Conservation (phyloP, 2,113 vertebrate species). For the Cheirogaleus medius region DNA sequence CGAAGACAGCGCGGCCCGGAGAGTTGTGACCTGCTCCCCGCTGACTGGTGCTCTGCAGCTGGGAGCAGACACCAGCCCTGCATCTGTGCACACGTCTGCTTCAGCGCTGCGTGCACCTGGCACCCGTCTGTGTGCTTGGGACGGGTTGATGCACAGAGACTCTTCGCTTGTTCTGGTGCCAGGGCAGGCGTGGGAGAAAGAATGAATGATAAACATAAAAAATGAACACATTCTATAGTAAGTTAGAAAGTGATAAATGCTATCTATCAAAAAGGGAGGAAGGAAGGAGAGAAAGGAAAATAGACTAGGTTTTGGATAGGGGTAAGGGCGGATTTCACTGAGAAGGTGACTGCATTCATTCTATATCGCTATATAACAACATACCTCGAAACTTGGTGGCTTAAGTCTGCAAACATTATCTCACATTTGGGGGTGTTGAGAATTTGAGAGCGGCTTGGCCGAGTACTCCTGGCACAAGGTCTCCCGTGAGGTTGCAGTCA, state of each 20-base stretch:
- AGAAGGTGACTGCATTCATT: not conserved
- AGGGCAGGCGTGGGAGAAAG: not conserved
- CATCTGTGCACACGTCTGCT: not conserved
- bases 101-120: not conserved
- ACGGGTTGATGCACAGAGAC: not conserved
- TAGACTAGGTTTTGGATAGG: not conserved
- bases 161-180: not conserved
- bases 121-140: not conserved
- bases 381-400: not conserved
- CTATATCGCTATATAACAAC: not conserved
- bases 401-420: not conserved
- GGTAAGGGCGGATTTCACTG: not conserved
- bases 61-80: not conserved
- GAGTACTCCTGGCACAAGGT: not conserved
- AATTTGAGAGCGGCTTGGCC: not conserved
- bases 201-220: not conserved
- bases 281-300: not conserved
- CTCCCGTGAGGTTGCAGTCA: not conserved
- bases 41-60: not conserved
- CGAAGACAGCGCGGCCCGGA: not conserved
- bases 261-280: not conserved
- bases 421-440: not conserved
- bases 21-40: rapidly evolving
- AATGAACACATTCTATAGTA: not conserved
- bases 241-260: not conserved